Base-by-base conservation (phyloP, 2,797 vertebrate species). In the Eulemur coronatus region DNA sequence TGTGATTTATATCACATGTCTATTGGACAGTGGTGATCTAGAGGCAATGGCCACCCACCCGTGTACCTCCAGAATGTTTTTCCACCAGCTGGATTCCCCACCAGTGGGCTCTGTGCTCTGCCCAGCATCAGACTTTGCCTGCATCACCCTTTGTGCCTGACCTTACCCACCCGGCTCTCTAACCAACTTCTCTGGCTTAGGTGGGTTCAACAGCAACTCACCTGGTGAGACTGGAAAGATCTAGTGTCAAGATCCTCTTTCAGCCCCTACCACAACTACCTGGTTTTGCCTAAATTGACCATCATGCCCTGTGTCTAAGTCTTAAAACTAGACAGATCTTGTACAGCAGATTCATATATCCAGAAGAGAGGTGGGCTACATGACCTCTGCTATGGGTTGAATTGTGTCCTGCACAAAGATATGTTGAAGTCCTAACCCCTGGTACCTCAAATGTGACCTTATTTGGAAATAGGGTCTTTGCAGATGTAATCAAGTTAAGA, bases 401-500 rank as follows among this genome's bases (percentile, higher is more conserved):
- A 81, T 61, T 70, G 35, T 50, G 57, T 43, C 50, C 30, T 22
- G 48, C 48, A 75, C 76, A 82, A 41, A 84, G 59, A 57, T 41
- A 73, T 7, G 1, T 65, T 89, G 7, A 57, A 89, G 43, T 41
- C 76, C 46, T 93, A 82, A 82, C 15, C 26, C 38, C 69, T 33
- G n/a, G 12, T 55, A 61, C 48, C 48, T 82, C 41, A 52, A 95
- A 79, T 92, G 43, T 70, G 41, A 91, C 55, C 65, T 90, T 84
- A 67, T 90, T 78, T 92, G 55, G 30, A 95, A 92, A 94, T 48
- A 75, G 35, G 41, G n/a, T 79, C 75, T 96, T 86, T 69, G 35
- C 41, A 93, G 69, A 63, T 41, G 38, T 20, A 70, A 85, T 55
- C 67, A 93, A 73, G 48, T 95, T 85, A 85, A 69, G 30, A 55